Conservation (phyloP, 2,113 vertebrate species). For the Pseudopipra pipra region DNA sequence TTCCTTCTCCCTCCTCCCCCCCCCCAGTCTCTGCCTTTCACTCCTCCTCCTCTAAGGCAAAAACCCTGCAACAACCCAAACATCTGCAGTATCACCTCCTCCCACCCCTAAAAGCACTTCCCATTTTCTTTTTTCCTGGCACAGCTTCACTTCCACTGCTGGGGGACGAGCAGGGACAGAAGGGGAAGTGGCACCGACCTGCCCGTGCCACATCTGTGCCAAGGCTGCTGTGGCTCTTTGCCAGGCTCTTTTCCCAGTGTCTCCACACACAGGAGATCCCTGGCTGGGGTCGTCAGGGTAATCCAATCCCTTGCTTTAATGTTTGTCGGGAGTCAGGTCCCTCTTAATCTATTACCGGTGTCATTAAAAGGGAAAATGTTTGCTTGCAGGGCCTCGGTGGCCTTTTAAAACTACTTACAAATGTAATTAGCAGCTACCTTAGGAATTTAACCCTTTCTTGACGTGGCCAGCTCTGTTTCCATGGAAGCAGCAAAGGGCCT, state of each 20-base stretch:
- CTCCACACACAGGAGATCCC: not conserved
- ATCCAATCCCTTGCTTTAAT: constrained; percentile 1
- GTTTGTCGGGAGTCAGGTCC: not conserved
- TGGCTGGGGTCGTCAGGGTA: rapidly evolving
- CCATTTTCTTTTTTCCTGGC: not conserved
- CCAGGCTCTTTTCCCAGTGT: not conserved
- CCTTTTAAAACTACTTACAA: constrained; percentile 17
- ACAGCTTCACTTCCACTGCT: not conserved
- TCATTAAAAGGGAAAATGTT: constrained; percentile 63
- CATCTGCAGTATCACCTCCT: not conserved
- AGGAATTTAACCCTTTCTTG: not conserved
- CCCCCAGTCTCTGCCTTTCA: not conserved
- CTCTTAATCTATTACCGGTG: not conserved
- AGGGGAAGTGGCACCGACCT: not conserved
- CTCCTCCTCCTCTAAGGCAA: not conserved
- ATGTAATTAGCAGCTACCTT: not conserved
- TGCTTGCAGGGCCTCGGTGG: constrained; percentile 16
- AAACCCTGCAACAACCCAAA: not conserved
- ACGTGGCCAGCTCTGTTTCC: not conserved
- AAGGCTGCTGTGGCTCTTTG: not conserved
- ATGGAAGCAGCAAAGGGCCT: not conserved
- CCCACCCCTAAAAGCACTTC: not conserved
- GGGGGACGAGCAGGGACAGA: not conserved
- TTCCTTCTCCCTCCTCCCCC: not conserved
- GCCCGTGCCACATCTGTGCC: not conserved